Conservation (phyloP, 2,888 invertebrate genomes). For the Apantesis nais region DNA sequence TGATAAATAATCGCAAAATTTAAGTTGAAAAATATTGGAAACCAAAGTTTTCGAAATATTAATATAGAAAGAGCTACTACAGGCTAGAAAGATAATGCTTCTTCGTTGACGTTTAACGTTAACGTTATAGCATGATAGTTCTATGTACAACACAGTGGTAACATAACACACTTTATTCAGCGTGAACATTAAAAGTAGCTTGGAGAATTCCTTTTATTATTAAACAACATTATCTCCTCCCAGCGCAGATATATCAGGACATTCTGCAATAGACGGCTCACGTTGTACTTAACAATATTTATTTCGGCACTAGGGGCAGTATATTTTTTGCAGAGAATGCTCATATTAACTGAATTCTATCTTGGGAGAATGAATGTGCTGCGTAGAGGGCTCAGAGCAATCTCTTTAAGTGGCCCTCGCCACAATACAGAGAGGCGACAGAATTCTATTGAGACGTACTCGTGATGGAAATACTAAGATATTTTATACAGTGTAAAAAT, state of each 20-base stretch:
- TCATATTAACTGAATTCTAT: slow-evolving; percentile 74
- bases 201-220: slow-evolving; percentile 32
- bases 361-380: slow-evolving; percentile 63
- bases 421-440: slow-evolving; percentile 32
- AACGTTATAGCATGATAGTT: not conserved
- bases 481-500: not conserved
- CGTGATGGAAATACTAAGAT: not conserved
- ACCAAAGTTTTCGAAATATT: not conserved
- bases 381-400: slow-evolving; percentile 69
- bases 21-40: not conserved
- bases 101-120: slow-evolving; percentile 3
- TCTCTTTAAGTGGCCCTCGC: slow-evolving; percentile 75
- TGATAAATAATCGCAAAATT: not conserved
- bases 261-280: slow-evolving; percentile 50
- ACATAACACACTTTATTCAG: slow-evolving; percentile 29
- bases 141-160: slow-evolving; percentile 18
- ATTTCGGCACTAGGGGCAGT: slow-evolving; percentile 68
- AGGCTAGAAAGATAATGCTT: not conserved
- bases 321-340: slow-evolving; percentile 67
- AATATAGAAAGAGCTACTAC: not conserved
- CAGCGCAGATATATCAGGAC: slow-evolving; percentile 42
- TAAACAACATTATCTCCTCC: slow-evolving; percentile 41
- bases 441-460: slow-evolving; percentile 26
- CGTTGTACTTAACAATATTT: slow-evolving; percentile 70
- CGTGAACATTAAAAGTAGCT: slow-evolving; percentile 19